Evolutionary conservation across 2,797 vertebrate species (phyloP), one percentile per base, ranked within the genome.

Genomic region (Notolepis coatsorum): DNA sequence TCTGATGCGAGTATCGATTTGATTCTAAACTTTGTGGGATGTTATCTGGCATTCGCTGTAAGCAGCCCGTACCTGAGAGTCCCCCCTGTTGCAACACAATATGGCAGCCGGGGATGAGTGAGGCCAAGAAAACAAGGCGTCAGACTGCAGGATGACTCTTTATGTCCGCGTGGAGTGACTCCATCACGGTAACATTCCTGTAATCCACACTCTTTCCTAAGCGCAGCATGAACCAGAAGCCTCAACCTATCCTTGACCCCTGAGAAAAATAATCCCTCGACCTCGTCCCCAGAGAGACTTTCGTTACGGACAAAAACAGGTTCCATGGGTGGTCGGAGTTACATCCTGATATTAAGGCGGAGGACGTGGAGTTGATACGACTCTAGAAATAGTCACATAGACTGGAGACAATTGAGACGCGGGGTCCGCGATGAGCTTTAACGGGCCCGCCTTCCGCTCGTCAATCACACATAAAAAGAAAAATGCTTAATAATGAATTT

Each of bases 211-310:
- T 75, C 69, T 72, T 84, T 79, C 73, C 76, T 64, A 59, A 77
- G 82, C 76, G 51, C 80, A 78, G 79, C 65, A 76, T 83, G 81
- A 85, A 83, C 85, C 76, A 79, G 72, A 68, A 88, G 79, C 82
- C 80, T 86, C 77, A 78, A 85, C 86, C 84, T 90, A 84, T 81
- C 90, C 88, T 92, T 93, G 91, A 92, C 89, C 91, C 84, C 66
- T 33, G 58, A 82, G 84, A 84, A 91, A 91, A 87, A 71, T 75
- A 86, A 91, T 88, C 85, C 80, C 68, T 85, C 54, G 31, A 75
- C 67, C 80, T 48, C 61, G 77, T 90, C 91, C 88, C 88, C 38
- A 10, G 88, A 87, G 90, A 73, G 85, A 81, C 80, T 92, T 88
- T 84, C 68, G 80, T 90, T 92, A 88, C 89, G 81, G 75, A 84